Base-by-base conservation (phyloP, 2,113 vertebrate genomes). In the Neolamprologus devosi region DNA sequence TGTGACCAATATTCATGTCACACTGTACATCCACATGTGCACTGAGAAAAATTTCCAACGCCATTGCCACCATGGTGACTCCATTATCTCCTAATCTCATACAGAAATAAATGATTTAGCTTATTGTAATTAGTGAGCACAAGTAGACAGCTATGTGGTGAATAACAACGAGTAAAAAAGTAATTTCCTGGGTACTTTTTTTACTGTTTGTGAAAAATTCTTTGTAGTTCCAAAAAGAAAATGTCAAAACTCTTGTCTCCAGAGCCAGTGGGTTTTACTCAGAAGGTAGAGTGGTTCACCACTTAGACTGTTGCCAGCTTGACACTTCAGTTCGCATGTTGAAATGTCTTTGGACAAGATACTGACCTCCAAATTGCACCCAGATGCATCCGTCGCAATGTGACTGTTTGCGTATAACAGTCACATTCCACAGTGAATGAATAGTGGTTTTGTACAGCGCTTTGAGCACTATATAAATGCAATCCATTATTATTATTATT, bases 1-100 rank as follows among this genome's bases (percentile, higher is more conserved):
- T 68, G 33, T 45, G 78, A 93, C 91, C 90, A 49, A 81, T 80
- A 84, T 87, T 87, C 51, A 78, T 80, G 88, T 80, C 82, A 68
- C 53, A 21, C 75, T 30, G 79, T 2, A 58, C 57, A 73, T 21
- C 82, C 73, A 51, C 78, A 7, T 3, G 26, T 37, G 30, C 28
- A 35, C 54, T 60, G 19, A 54, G 70, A 21, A 47, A n/a, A 19
- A 75, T 30, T 47, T 5, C 70, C 6, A 75, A 12, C 1, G 3
- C 68, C 14, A 28, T 6, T 73, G 40, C 37, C 9, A 16, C 13
- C 37, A 16, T 68, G 33, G 33, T 37, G 33, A 65, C 21, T 73
- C 13, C 65, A 16, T 26, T 68, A 33, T 10, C 8, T 23, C 35
- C 21, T 0, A 16, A 1, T 16, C 13, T 45, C 13, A 45, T 73